Evolutionary conservation across 2,113 vertebrate genomes (phyloP).

Genomic region (Axis porcinus): DNA sequence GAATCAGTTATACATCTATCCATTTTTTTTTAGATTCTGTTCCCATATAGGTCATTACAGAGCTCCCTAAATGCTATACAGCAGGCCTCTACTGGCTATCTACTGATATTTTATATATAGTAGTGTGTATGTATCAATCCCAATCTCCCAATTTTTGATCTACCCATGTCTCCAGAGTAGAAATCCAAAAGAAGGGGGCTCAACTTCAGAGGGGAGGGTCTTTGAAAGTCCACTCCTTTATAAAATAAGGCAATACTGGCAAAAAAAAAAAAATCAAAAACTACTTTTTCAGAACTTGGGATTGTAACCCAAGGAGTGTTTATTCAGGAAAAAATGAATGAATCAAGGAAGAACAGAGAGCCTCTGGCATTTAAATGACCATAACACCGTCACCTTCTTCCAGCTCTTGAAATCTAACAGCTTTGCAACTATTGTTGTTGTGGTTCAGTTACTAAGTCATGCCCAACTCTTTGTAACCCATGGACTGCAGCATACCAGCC

Average conservation of each 20-base stretch:
- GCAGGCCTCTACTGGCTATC: neutral
- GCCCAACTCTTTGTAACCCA: neutral
- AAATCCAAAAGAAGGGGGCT: neutral
- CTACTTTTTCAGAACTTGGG: neutral
- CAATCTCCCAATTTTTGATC: neutral
- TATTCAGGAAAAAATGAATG: neutral
- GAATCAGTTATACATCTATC: neutral
- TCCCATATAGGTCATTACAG: neutral
- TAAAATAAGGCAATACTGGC: neutral
- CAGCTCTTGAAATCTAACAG: neutral
- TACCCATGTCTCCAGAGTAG: neutral
- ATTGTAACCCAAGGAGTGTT: neutral
- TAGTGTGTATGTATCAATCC: neutral
- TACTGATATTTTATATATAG: neutral
- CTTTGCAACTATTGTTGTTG: accelerated
- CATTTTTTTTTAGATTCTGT: too few species aligned
- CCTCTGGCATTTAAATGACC: neutral
- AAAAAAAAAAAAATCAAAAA: neutral
- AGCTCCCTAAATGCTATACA: neutral
- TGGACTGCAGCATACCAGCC: neutral
- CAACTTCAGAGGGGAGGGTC: neutral
- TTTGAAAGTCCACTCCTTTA: neutral
- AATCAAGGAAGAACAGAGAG: neutral
- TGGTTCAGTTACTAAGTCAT: neutral
- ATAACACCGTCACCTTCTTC: neutral